Conservation (phyloP, 2,888 invertebrate species). For the Oxycera nigricornis region DNA sequence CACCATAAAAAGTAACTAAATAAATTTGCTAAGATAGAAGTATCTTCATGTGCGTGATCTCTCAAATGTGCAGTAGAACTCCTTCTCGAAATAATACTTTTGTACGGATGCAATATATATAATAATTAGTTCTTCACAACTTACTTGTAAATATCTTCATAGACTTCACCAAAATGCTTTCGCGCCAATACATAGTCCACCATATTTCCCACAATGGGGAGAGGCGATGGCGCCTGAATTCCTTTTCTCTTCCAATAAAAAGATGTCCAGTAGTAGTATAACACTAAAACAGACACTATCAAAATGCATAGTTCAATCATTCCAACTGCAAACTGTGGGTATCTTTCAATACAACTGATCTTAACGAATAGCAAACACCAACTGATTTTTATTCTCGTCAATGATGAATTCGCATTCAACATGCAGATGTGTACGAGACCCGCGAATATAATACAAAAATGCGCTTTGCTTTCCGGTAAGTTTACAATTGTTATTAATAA, state of each 20-base stretch:
- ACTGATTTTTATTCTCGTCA: neutral
- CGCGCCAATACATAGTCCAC: constrained; percentile 42
- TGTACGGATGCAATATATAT: too few species aligned
- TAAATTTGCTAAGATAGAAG: too few species aligned
- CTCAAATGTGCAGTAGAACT: too few species aligned
- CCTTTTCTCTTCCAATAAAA: constrained; percentile 42
- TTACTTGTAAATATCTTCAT: constrained; percentile 46
- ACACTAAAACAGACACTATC: neutral
- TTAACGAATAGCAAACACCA: neutral
- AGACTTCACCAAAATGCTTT: constrained; percentile 46
- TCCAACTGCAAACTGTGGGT: neutral
- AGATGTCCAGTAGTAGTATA: constrained; percentile 41
- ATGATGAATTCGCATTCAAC: too few species aligned
- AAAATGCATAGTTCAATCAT: neutral
- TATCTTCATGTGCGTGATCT: too few species aligned
- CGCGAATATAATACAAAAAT: too few species aligned
- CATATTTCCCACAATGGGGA: constrained; percentile 47
- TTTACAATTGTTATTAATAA: too few species aligned
- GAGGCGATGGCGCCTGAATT: constrained; percentile 41
- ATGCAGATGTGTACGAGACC: too few species aligned
- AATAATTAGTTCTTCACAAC: neutral
- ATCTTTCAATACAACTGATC: neutral
- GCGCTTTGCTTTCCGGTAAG: too few species aligned
- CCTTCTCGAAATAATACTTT: too few species aligned
- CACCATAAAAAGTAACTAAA: too few species aligned